These are phyloP conservation scores for Cheilosia vernalis DNA, from an alignment of 2,888 invertebrate species.

Conservation along the genomic window DNA sequence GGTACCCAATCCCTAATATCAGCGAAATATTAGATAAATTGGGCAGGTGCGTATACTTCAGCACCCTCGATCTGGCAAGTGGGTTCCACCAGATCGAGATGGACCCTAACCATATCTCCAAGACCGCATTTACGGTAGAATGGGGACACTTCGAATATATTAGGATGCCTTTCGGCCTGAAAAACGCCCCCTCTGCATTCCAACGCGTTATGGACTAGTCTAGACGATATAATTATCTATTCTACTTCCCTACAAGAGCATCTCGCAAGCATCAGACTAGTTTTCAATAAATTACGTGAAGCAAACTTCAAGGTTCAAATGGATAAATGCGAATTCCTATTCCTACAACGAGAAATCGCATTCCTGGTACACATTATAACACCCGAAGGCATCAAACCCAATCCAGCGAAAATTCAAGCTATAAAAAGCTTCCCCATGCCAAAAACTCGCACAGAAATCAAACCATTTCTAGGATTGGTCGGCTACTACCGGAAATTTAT, in stretches of 20 bases:
- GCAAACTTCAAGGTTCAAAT: slow-evolving; percentile 13
- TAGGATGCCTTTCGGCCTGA: too few species aligned
- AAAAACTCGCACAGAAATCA: slow-evolving; percentile 6
- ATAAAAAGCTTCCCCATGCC: slow-evolving; percentile 35
- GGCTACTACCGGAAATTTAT: too few species aligned
- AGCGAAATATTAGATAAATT: too few species aligned
- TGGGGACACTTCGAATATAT: slow-evolving; percentile 31
- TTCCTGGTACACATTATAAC: slow-evolving; percentile 20
- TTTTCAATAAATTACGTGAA: too few species aligned
- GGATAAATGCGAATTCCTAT: slow-evolving; percentile 29
- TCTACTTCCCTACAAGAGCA: slow-evolving; percentile 30
- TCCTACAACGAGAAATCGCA: slow-evolving; percentile 17
- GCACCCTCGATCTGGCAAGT: slow-evolving; percentile 52
- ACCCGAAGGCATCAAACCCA: slow-evolving; percentile 19
- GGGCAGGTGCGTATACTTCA: slow-evolving; percentile 50
- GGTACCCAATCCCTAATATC: too few species aligned
- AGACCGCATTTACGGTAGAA: slow-evolving; percentile 53
- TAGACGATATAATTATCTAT: slow-evolving; percentile 18
- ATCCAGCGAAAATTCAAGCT: slow-evolving; percentile 23
- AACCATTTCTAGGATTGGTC: slow-evolving; percentile 22
- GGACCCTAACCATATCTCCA: slow-evolving; percentile 28
- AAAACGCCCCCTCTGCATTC: slow-evolving; percentile 31
- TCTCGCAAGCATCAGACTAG: too few species aligned
- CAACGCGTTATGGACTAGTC: slow-evolving; percentile 6
- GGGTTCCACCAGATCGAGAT: slow-evolving; percentile 71